Percentiles rank a stretch among this genome's conserved stretches.
Evolutionary conservation across 2,888 invertebrate species (phyloP).

Genomic region (Dynastes hyllus): DNA sequence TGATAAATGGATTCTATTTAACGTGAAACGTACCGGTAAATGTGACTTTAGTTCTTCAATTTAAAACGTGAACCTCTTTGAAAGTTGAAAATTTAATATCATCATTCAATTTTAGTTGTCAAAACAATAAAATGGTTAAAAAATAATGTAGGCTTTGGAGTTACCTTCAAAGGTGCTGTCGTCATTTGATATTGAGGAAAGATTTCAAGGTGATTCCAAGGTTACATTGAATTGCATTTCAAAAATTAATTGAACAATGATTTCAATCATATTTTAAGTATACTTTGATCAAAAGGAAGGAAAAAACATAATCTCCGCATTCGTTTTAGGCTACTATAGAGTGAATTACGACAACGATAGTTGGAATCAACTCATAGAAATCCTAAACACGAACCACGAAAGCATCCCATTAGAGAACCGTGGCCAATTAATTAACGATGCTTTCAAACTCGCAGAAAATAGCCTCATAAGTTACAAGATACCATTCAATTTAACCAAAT

Average conservation of each 20-base stretch:
- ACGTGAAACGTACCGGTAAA: slow-evolving; percentile 76
- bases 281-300: too few species aligned
- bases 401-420: slow-evolving; percentile 76
- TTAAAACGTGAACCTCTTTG: too few species aligned
- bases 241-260: too few species aligned
- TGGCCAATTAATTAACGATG: slow-evolving; percentile 84
- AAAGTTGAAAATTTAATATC: neutral
- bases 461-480: slow-evolving; percentile 75
- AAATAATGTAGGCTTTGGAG: too few species aligned
- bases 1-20: slow-evolving; percentile 76
- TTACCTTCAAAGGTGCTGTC: too few species aligned
- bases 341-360: slow-evolving; percentile 77
- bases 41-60: slow-evolving; percentile 5
- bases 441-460: slow-evolving; percentile 78
- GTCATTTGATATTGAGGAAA: too few species aligned
- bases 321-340: slow-evolving; percentile 74
- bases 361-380: slow-evolving; percentile 74
- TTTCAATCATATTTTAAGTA: too few species aligned
- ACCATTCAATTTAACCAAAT: slow-evolving; percentile 78
- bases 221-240: too few species aligned
- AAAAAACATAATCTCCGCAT: too few species aligned
- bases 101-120: neutral
- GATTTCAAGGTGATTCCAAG: too few species aligned
- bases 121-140: too few species aligned
- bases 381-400: slow-evolving; percentile 67